phyloP scores from a whole-genome alignment of 2,797 vertebrate genomes.

The Rhynchonycteris naso region DNA sequence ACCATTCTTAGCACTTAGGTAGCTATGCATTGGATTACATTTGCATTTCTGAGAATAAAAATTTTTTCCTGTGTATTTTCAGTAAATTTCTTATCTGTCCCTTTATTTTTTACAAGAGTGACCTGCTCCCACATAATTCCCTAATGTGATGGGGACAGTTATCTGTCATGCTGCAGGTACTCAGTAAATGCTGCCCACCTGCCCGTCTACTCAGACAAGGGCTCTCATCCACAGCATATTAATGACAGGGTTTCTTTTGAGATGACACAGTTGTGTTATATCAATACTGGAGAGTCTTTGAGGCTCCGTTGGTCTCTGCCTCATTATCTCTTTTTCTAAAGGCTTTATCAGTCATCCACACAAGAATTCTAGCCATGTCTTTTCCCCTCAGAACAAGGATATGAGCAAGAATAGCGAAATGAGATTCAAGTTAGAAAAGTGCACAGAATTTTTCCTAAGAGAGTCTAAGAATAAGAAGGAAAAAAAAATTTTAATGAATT shows the following conservation, averaged over 20 bases:
- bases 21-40: background rate
- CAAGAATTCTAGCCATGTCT: constrained; percentile 70
- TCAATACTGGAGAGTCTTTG: constrained; percentile 65
- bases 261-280: constrained; percentile 60
- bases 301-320: constrained; percentile 69
- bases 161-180: background rate
- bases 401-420: constrained; percentile 64
- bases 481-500: constrained; percentile 27
- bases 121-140: constrained; percentile 6
- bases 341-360: constrained; percentile 69
- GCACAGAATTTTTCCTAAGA: constrained; percentile 62
- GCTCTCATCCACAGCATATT: constrained; percentile 56
- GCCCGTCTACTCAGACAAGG: constrained; percentile 59
- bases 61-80: constrained; percentile 22
- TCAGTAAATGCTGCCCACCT: constrained; percentile 35
- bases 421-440: constrained; percentile 68
- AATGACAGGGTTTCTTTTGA: constrained; percentile 68
- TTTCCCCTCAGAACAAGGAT: constrained; percentile 67
- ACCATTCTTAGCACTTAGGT: background rate
- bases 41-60: background rate
- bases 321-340: constrained; percentile 79
- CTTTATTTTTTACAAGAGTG: constrained; percentile 54
- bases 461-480: constrained; percentile 16
- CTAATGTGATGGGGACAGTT: background rate
- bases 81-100: background rate